These are phyloP conservation scores for Cebidichthys violaceus DNA, from an alignment of 2,113 vertebrate genomes.

Conservation along the genomic window DNA sequence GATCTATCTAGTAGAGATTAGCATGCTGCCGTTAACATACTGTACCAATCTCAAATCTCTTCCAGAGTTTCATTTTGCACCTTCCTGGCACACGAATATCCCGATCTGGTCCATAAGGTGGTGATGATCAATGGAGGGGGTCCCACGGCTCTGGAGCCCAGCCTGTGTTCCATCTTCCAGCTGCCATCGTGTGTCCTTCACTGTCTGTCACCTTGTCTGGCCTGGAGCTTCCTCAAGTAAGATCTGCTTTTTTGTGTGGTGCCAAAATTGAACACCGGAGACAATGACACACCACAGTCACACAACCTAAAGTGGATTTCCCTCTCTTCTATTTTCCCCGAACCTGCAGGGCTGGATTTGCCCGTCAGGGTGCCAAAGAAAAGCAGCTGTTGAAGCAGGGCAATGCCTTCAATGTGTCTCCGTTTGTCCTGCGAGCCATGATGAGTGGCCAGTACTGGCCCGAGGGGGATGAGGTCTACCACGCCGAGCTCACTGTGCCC, in stretches of 20 bases:
- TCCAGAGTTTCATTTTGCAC: slow-evolving; percentile 97
- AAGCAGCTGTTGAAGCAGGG: slow-evolving; percentile 96
- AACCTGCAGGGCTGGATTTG: slow-evolving; percentile 92
- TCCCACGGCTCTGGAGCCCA: slow-evolving; percentile 95
- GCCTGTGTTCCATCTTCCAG: slow-evolving; percentile 97
- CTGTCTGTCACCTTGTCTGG: slow-evolving; percentile 94
- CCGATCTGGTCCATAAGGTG: slow-evolving; percentile 95
- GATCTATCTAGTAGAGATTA: background rate
- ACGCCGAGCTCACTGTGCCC: slow-evolving; percentile 94
- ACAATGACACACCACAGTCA: background rate
- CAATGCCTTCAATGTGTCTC: slow-evolving; percentile 96
- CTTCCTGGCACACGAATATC: slow-evolving; percentile 97
- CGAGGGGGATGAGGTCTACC: slow-evolving; percentile 95
- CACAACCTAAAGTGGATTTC: background rate
- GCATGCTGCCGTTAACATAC: background rate
- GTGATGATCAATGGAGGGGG: slow-evolving; percentile 98
- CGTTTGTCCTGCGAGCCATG: slow-evolving; percentile 96
- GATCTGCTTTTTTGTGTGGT: slow-evolving; percentile 40
- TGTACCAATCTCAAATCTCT: background rate
- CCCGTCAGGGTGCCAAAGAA: slow-evolving; percentile 96
- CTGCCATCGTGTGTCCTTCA: slow-evolving; percentile 94
- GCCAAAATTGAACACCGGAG: background rate
- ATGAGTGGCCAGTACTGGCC: slow-evolving; percentile 99
- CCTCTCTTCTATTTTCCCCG: background rate
- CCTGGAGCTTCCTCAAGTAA: slow-evolving; percentile 99